Percentiles rank a stretch among this genome's conserved stretches.
These are phyloP conservation scores for Ophion obscuratus DNA, from an alignment of 2,888 invertebrate species.

Conservation along the genomic window DNA sequence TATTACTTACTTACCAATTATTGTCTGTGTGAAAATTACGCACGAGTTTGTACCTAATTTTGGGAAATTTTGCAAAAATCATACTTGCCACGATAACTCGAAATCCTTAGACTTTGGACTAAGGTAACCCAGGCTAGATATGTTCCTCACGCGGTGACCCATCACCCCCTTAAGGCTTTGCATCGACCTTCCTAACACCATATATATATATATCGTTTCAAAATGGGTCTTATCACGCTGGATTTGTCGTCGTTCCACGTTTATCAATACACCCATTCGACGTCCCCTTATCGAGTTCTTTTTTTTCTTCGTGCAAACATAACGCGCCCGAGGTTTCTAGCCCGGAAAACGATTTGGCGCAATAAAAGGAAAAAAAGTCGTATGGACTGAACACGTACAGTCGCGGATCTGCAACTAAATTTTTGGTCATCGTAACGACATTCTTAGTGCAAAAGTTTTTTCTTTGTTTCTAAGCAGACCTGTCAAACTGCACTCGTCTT, in stretches of 20 bases:
- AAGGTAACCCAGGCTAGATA: no score
- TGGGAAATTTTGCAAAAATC: no score
- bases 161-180: no score
- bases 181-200: no score
- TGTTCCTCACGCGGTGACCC: no score
- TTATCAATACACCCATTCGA: background rate
- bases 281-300: slow-evolving; percentile 24
- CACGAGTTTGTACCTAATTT: no score
- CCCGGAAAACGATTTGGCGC: slow-evolving; percentile 37
- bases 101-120: no score
- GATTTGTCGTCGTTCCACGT: background rate
- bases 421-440: background rate
- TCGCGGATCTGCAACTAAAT: background rate
- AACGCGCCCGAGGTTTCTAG: background rate
- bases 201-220: background rate
- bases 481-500: background rate
- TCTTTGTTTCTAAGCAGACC: background rate
- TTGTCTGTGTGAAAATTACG: no score
- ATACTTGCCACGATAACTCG: no score
- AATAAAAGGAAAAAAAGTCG: background rate
- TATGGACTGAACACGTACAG: background rate
- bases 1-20: no score
- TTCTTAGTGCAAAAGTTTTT: background rate
- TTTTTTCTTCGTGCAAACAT: slow-evolving; percentile 22
- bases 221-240: slow-evolving; percentile 14